Conservation (phyloP, 2,113 vertebrate genomes). For the Pelecanus crispus region DNA sequence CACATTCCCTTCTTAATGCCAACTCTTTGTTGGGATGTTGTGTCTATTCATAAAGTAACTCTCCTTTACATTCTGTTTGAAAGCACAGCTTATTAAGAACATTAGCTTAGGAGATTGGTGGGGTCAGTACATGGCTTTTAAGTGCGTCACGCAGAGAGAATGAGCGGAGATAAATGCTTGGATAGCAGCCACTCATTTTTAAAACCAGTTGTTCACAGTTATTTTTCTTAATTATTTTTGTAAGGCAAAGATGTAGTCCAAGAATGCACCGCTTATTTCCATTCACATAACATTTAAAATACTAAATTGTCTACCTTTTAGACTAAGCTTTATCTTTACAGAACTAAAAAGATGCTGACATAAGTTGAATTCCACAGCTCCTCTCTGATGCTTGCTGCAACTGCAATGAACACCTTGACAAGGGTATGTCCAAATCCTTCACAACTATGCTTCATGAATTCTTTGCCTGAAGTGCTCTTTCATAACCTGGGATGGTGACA, state of each 20-base stretch:
- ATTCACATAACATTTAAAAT: neutral
- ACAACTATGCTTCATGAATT: rapidly evolving
- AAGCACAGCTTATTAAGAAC: neutral
- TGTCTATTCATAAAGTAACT: neutral
- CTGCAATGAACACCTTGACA: neutral
- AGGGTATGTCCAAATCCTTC: neutral
- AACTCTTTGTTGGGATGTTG: neutral
- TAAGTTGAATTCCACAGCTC: neutral
- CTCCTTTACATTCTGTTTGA: neutral
- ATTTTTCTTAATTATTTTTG: neutral
- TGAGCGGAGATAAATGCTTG: neutral
- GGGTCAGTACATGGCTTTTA: neutral
- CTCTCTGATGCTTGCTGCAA: neutral
- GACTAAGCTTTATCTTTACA: neutral
- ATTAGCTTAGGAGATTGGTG: neutral
- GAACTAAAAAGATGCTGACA: neutral
- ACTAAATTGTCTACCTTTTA: rapidly evolving
- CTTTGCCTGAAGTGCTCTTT: neutral
- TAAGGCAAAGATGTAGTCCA: neutral
- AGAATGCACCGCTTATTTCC: neutral
- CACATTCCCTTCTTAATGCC: neutral
- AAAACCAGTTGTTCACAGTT: neutral
- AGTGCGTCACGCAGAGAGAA: neutral
- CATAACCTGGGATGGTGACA: neutral
- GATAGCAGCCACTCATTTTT: neutral